phyloP scores from a whole-genome alignment of 1,140 invertebrate genomes.

The Papilio glaucus region DNA sequence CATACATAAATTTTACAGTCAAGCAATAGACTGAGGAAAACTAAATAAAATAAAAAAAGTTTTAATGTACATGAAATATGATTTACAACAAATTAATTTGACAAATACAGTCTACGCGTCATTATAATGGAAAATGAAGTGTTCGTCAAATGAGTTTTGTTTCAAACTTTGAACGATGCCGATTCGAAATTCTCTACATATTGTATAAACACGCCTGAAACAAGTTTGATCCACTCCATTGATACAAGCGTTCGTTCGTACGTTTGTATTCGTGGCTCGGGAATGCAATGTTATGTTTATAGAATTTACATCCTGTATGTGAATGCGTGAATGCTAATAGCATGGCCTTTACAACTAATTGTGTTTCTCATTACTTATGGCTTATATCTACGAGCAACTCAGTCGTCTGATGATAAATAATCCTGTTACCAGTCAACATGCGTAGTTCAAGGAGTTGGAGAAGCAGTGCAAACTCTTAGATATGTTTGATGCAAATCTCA shows the following conservation, averaged over 20 bases:
- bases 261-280: slow-evolving; percentile 42
- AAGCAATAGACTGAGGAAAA: too few species aligned
- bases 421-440: too few species aligned
- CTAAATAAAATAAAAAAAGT: neutral
- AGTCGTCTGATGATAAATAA: too few species aligned
- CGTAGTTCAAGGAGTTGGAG: too few species aligned
- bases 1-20: too few species aligned
- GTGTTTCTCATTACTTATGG: neutral
- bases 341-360: slow-evolving; percentile 35
- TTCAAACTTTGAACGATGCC: slow-evolving; percentile 19
- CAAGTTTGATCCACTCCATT: slow-evolving; percentile 30
- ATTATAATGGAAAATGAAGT: neutral
- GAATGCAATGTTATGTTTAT: slow-evolving; percentile 51
- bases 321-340: slow-evolving; percentile 28
- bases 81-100: neutral
- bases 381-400: neutral
- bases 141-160: slow-evolving; percentile 7
- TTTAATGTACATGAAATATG: neutral
- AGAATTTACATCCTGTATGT: slow-evolving; percentile 47
- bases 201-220: slow-evolving; percentile 29
- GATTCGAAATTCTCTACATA: slow-evolving; percentile 8
- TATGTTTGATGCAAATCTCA: too few species aligned
- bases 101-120: neutral
- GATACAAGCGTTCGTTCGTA: slow-evolving; percentile 22
- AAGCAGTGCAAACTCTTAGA: too few species aligned